These are phyloP conservation scores for Brachypodius melanocephalos DNA, from an alignment of 2,113 vertebrate species.

Conservation along the genomic window DNA sequence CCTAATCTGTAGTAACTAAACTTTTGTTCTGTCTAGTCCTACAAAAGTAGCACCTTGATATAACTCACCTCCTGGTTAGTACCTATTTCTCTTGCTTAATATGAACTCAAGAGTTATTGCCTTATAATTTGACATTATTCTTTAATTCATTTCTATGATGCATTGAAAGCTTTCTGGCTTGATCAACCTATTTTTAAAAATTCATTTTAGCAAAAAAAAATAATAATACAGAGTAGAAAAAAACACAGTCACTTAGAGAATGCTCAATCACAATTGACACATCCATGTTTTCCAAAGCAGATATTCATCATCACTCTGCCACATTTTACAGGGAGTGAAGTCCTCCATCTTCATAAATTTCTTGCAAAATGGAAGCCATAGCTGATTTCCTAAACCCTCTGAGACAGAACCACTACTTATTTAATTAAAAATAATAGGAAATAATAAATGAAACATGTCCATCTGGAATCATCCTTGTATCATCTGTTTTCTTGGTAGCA, in stretches of 20 bases:
- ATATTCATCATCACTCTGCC: neutral
- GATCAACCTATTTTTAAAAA: neutral
- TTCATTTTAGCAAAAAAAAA: neutral
- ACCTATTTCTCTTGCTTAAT: neutral
- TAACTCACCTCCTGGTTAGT: neutral
- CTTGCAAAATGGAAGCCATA: neutral
- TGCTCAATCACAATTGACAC: neutral
- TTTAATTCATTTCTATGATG: neutral
- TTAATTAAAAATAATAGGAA: neutral
- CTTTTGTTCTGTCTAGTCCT: neutral
- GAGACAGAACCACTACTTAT: neutral
- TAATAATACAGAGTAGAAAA: neutral
- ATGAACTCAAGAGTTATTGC: neutral
- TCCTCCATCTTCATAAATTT: neutral
- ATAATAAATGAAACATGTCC: neutral
- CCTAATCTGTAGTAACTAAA: neutral
- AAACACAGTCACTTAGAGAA: rapidly evolving
- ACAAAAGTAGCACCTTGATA: neutral
- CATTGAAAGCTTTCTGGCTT: neutral
- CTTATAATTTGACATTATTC: neutral
- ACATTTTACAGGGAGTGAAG: neutral
- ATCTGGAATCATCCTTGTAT: neutral
- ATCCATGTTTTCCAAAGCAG: neutral
- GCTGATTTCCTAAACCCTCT: neutral
- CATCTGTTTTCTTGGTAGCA: neutral